Percentiles rank a stretch among this genome's conserved stretches.
phyloP scores from a whole-genome alignment of 1,140 invertebrate genomes.

The Heterodera carotae region DNA sequence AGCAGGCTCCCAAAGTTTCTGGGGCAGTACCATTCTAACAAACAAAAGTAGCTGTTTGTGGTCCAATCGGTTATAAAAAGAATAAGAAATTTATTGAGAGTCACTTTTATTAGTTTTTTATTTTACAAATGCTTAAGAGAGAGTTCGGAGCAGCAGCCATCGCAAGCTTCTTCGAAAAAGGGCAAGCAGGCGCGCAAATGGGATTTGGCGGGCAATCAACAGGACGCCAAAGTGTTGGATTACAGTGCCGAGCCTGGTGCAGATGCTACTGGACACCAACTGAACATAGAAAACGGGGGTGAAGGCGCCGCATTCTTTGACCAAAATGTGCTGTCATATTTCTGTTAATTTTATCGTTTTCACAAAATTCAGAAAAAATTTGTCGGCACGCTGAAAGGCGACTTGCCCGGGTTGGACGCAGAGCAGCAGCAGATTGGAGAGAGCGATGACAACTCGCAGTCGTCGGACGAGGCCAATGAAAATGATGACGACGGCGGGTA shows the following conservation, averaged over 20 bases:
- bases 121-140: too few species aligned
- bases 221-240: constrained; percentile 80
- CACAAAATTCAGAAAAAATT: constrained; percentile 47
- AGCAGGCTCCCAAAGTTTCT: too few species aligned
- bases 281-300: constrained; percentile 31
- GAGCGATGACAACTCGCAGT: not conserved
- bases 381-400: constrained; percentile 55
- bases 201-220: constrained; percentile 79
- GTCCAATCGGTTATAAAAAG: too few species aligned
- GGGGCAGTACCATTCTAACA: too few species aligned
- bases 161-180: constrained; percentile 68
- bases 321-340: constrained; percentile 43
- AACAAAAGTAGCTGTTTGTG: too few species aligned
- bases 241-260: constrained; percentile 70
- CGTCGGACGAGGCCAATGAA: constrained; percentile 47
- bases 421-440: constrained; percentile 15
- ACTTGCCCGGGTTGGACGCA: constrained; percentile 54
- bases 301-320: constrained; percentile 39
- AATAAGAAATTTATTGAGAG: too few species aligned
- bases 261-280: not conserved
- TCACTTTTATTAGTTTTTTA: too few species aligned
- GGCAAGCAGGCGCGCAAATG: constrained; percentile 86
- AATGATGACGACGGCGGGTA: constrained; percentile 37
- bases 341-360: not conserved
- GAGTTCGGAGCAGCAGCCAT: not conserved